Evolutionary conservation across 2,888 invertebrate species (phyloP).

Genomic region (Omphaloscelis lunosa): DNA sequence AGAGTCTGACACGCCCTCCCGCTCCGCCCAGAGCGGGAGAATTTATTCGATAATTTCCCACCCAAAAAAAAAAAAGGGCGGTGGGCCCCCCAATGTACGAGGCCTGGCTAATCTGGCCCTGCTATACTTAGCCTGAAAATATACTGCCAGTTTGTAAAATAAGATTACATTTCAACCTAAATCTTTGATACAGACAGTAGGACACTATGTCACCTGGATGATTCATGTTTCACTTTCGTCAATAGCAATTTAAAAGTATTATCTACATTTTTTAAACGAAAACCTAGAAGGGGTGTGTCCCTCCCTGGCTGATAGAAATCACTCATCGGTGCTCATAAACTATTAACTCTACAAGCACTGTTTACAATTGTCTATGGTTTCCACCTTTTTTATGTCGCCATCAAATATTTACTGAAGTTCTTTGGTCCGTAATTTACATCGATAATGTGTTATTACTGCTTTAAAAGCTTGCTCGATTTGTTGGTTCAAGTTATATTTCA

Average conservation of each 20-base stretch:
- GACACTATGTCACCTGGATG: not conserved
- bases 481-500: not conserved
- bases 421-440: slow-evolving; percentile 37
- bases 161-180: not conserved
- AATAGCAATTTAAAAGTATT: slow-evolving; percentile 17
- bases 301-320: slow-evolving; percentile 47
- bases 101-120: too few species aligned
- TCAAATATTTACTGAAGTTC: slow-evolving; percentile 35
- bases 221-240: not conserved
- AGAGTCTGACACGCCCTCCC: too few species aligned
- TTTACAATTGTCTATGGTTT: slow-evolving; percentile 40
- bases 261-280: slow-evolving; percentile 5
- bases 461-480: not conserved
- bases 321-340: slow-evolving; percentile 48
- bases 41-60: too few species aligned
- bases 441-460: not conserved
- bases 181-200: not conserved
- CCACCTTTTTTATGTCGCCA: slow-evolving; percentile 45
- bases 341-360: slow-evolving; percentile 50
- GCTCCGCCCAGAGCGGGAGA: too few species aligned
- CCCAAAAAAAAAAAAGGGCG: too few species aligned
- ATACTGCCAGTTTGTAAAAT: not conserved
- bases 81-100: too few species aligned
- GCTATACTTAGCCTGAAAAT: not conserved
- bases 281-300: slow-evolving; percentile 22